These are phyloP conservation scores for Bathynomus jamesi DNA, from an alignment of 1,140 invertebrate genomes.

Conservation along the genomic window DNA sequence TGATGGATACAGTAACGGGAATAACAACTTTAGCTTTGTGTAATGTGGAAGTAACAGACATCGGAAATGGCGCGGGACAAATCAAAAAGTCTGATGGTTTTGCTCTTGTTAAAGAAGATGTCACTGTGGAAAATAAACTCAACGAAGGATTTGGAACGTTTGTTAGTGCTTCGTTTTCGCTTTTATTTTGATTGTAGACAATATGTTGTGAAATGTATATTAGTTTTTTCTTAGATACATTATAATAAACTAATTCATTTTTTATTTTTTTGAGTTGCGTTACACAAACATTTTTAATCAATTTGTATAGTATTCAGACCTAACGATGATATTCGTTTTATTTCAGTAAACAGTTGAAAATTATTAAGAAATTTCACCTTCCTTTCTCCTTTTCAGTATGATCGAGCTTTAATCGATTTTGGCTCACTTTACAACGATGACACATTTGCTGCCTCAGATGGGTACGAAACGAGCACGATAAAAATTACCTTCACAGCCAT, in stretches of 20 bases:
- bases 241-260: too few species aligned
- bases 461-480: slow-evolving; percentile 39
- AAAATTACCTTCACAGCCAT: slow-evolving; percentile 43
- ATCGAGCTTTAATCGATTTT: slow-evolving; percentile 44
- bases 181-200: too few species aligned
- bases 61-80: too few species aligned
- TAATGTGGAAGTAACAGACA: slow-evolving; percentile 18
- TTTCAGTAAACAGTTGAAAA: too few species aligned
- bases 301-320: too few species aligned
- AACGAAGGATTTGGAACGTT: slow-evolving; percentile 7
- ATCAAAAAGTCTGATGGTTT: slow-evolving; percentile 5
- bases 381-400: slow-evolving; percentile 40
- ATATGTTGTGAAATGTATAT: too few species aligned
- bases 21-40: slow-evolving; percentile 36
- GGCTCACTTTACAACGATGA: slow-evolving; percentile 38
- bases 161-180: not conserved
- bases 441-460: slow-evolving; percentile 36
- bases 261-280: too few species aligned
- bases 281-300: too few species aligned
- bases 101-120: not conserved
- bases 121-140: not conserved
- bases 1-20: slow-evolving; percentile 35
- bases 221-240: too few species aligned
- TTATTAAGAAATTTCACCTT: too few species aligned
- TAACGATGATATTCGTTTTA: too few species aligned